Evolutionary conservation across 2,797 vertebrate species (phyloP).

Genomic region (Scomberomorus guttatus): DNA sequence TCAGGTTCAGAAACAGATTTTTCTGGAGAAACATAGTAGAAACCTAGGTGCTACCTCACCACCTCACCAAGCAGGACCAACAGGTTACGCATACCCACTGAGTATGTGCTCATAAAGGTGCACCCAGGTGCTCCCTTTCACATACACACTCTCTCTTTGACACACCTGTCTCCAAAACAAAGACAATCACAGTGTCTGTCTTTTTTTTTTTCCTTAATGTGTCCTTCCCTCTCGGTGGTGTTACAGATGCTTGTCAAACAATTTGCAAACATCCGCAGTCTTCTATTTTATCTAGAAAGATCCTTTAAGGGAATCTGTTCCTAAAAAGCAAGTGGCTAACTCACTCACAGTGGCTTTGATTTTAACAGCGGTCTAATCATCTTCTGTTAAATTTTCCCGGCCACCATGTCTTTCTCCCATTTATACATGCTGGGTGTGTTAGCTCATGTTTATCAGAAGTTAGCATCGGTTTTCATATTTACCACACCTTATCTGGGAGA

Average conservation of each 20-base stretch:
- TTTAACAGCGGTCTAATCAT: neutral
- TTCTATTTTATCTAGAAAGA: neutral
- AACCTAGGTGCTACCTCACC: slow-evolving; percentile 44
- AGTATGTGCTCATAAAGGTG: slow-evolving; percentile 28
- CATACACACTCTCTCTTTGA: slow-evolving; percentile 21
- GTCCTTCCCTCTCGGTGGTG: neutral
- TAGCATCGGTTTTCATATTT: slow-evolving; percentile 44
- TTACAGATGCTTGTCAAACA: slow-evolving; percentile 46
- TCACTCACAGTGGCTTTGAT: slow-evolving; percentile 5
- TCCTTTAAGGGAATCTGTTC: slow-evolving; percentile 26
- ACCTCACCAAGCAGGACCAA: slow-evolving; percentile 67
- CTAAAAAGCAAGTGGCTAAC: no score
- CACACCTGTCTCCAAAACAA: slow-evolving; percentile 43
- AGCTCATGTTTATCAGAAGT: slow-evolving; percentile 27
- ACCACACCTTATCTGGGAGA: slow-evolving; percentile 52
- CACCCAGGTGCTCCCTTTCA: neutral
- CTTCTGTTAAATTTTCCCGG: neutral
- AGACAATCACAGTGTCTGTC: slow-evolving; percentile 20
- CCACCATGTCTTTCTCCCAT: neutral
- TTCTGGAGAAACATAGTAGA: slow-evolving; percentile 20
- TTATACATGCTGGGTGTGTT: slow-evolving; percentile 21
- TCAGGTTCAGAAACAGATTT: slow-evolving; percentile 23
- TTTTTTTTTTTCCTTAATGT: neutral
- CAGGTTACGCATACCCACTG: slow-evolving; percentile 68
- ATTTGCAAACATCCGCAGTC: neutral